Base-by-base conservation (phyloP, 1,140 invertebrate species). In the Atta colombica region DNA sequence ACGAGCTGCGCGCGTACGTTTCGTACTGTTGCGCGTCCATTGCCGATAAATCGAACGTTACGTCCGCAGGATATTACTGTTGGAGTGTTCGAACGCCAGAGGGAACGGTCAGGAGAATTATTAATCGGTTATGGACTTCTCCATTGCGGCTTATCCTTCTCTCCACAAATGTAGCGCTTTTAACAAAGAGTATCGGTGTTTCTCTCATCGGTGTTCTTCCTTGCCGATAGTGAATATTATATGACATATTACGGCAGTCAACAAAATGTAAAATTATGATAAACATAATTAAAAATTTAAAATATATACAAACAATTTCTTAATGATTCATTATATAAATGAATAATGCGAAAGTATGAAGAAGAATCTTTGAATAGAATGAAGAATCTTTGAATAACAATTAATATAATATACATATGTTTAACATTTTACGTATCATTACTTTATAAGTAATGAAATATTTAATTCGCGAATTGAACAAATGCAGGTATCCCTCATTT, bases 31-130 rank as follows among this genome's bases (percentile, higher is more conserved):
- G 68, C 61, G 21, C 87, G 72, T 53, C 74, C 77, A 68, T 58
- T 69, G 31, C 49, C 77, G 89, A 88, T 88, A 87, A 90, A 88
- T 88, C 82, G 86, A 58, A 58, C 65, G 75, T 85, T 78, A 68
- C 77, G 55, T 69, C 53, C 8, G 25, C 58, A 31, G 25, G 77
- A 82, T 77, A 68, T 87, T 80, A 55, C 58, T 58, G 60, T 80
- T 55, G 69, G 53, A 45, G 21, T 68, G 85, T 61, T 35, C 71
- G 61, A 18, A 21, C 61, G 60, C 49, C 69, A 31, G 51, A 31
- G 31, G 61, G 45, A 74, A 51, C 74, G 60, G 61, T 18, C 60
- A 55, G 31, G 84, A 81, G 85, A 66, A 88, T 81, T 68, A 75
- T 81, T 77, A 88, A 77, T 75, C 39, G 28, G 53, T 45, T 71